A percentile compares a stretch with the other conserved stretches of the same genome.
These are phyloP conservation scores for Philonicus albiceps DNA, from an alignment of 2,888 invertebrate genomes.

Conservation along the genomic window DNA sequence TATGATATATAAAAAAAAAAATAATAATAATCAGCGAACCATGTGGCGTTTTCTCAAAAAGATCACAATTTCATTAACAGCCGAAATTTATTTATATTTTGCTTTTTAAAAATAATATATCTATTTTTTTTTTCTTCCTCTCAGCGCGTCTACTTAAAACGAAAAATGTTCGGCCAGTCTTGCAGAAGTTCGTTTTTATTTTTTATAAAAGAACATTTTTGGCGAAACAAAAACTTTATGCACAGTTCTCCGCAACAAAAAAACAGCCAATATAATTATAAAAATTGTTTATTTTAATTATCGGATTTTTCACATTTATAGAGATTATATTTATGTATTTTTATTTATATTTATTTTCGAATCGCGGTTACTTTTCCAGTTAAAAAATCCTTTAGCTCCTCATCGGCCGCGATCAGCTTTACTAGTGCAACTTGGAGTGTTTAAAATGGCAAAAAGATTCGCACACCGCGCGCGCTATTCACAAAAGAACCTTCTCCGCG, in stretches of 20 bases:
- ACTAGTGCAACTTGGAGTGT: constrained; percentile 50
- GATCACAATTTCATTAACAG: background rate
- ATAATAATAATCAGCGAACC: background rate
- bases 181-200: background rate
- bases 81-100: background rate
- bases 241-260: background rate
- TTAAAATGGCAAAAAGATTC: constrained; percentile 12
- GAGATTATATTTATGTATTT: background rate
- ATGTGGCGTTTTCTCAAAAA: background rate
- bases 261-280: background rate
- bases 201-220: background rate
- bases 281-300: background rate
- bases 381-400: constrained; percentile 38
- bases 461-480: constrained; percentile 29
- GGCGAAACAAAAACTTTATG: background rate
- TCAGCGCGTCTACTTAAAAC: background rate
- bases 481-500: constrained; percentile 17
- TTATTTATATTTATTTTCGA: background rate
- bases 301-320: constrained; percentile 1
- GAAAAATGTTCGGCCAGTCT: background rate
- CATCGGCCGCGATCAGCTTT: constrained; percentile 53
- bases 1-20: background rate
- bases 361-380: constrained; percentile 26
- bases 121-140: background rate
- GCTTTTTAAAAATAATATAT: background rate